These are phyloP conservation scores for Mnemiopsis leidyi DNA, from an alignment of 37 sponge, comb jelly and placozoan genomes.

Conservation along the genomic window DNA sequence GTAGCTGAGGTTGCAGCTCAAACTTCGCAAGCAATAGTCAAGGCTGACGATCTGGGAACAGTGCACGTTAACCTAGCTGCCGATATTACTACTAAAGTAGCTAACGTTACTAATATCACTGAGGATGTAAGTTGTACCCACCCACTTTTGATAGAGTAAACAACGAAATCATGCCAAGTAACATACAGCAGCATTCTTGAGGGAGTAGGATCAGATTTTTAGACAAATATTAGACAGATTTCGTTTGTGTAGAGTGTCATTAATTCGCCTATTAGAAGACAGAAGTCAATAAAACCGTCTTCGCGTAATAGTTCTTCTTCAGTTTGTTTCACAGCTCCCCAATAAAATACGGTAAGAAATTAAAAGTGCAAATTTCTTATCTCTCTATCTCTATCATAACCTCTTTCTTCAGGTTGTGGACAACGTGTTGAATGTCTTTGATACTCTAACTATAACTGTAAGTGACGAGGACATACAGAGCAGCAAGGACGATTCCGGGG, in stretches of 20 bases:
- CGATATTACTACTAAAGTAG: background rate
- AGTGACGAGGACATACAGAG: background rate
- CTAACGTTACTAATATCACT: background rate
- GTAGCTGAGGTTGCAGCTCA: background rate
- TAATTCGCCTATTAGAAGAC: too few relatives aligned
- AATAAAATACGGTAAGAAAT: too few relatives aligned
- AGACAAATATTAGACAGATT: too few relatives aligned
- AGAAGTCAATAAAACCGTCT: too few relatives aligned
- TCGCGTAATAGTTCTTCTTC: too few relatives aligned
- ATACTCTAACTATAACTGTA: background rate
- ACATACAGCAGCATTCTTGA: too few relatives aligned
- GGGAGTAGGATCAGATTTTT: too few relatives aligned
- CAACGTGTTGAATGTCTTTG: background rate
- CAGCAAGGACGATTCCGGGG: background rate
- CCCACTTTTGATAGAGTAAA: too few relatives aligned
- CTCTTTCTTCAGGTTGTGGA: background rate
- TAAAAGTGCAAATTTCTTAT: background rate
- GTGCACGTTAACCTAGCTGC: conserved; percentile 11
- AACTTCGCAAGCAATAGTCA: background rate
- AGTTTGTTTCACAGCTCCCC: too few relatives aligned
- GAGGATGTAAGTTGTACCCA: background rate
- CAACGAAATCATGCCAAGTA: too few relatives aligned
- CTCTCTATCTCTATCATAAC: background rate
- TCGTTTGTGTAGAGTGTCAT: too few relatives aligned
- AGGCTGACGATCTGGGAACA: conserved; percentile 34